Base-by-base conservation (phyloP, 2,113 vertebrate species). In the Pavo muticus region DNA sequence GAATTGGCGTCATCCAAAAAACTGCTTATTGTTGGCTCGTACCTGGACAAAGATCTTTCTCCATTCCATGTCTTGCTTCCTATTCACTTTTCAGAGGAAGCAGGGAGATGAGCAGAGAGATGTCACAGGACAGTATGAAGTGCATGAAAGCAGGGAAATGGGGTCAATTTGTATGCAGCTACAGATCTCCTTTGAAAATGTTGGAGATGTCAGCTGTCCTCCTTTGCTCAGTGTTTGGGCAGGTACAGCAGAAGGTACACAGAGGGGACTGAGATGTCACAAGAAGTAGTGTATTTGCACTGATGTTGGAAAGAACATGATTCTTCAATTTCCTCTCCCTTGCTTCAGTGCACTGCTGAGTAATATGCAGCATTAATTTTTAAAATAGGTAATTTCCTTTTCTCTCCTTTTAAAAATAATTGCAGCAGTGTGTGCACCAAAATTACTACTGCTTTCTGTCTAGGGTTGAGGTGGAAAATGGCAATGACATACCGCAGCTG, bases 361-460 rank as follows among this genome's bases (percentile, higher is more conserved):
- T 93, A 96, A 95, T 18, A 23, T 7, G 35, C 25, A 48, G 65
- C 74, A 87, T 95, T 97, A 92, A 93, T 94, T 96, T 97, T 95
- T 95, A 88, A 88, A 94, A 76, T 85, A 93, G 81, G 90, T 87
- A 93, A 95, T 96, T 96, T 97, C 86, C 87, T 96, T 90, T 97
- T 87, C 89, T 89, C 54, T 96, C 59, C 45, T 90, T 96, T 86
- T 91, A 40, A 93, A 95, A 94, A 81, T 95, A 92, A 92, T 91
- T 94, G 54, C 95, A 86, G 64, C 35, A 76, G 37, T 85, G 37
- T 15, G n/a, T 37, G 25, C 88, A 94, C 70, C 57, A 73, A 87
- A 92, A 96, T 57, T 82, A 89, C 60, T 95, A 96, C 82, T 93
- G 72, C 67, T 77, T 88, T 72, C n/a, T 94, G 4, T 92, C 93